Evolutionary conservation across 1,140 invertebrate species (phyloP), one percentile per base, ranked within the genome.

Genomic region (Trinorchestia longiramus): DNA sequence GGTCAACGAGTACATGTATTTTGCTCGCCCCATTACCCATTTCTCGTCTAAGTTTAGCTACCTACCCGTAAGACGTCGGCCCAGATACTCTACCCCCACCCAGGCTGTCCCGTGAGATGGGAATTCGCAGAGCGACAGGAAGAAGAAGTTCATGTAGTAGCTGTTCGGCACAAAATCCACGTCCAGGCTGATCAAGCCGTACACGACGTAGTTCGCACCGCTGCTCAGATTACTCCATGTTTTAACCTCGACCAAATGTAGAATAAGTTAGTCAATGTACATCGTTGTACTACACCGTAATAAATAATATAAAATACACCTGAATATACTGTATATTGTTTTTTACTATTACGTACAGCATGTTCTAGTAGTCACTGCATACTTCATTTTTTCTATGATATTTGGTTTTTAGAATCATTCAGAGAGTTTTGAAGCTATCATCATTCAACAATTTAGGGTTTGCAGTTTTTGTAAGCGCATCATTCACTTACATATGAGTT

Each of bases 111-210:
- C 43, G 43, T 94, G 92, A n/a, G 92, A 94, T 11, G 92, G 92
- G 40, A 94, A 94, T 43, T 94, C 92, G 41, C 41, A 43, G 36
- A 94, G 92, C 0, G 92, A 94, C 6, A 94, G 40, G 36, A 94
- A 11, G 92, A 94, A 94, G 92, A 94, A 94, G 40, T 94, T 94
- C 44, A 94, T 94, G 92, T 47, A 94, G 44, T 94, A 94, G 40
- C 40, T 94, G 92, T 94, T 94, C 43, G 43, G 43, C 17, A 94
- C 44, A 40, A 94, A 17, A 40, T 94, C 47, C 92, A 94, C 92
- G 44, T 94, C 92, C 6, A 94, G 92, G 92, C 43, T 94, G 92
- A 94, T 94, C 43, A 94, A 28, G 8, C 92, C 92, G 92, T 94
- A 94, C 43, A 94, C 92, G 41, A 94, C 92, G 92, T 94, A 94